phyloP scores from a whole-genome alignment of 2,797 vertebrate genomes.

The Helarctos malayanus region DNA sequence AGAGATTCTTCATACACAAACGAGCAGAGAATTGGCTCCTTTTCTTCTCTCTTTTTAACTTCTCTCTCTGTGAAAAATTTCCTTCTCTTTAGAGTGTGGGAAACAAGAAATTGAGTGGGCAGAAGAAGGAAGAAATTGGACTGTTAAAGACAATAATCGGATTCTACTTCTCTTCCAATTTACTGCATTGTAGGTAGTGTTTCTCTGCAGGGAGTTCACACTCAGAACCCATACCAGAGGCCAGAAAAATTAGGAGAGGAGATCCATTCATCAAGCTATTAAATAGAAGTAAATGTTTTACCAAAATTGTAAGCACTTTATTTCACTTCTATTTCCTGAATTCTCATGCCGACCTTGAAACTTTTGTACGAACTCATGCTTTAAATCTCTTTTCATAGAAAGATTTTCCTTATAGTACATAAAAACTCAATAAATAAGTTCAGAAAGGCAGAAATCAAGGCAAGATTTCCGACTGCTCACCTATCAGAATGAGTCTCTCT shows the following conservation, averaged over 20 bases:
- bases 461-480: conserved; percentile 12
- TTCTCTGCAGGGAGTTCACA: neutral
- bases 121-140: neutral
- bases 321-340: neutral
- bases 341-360: neutral
- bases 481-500: neutral
- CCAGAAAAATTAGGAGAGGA: neutral
- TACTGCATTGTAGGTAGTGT: neutral
- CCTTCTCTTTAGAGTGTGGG: neutral
- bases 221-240: neutral
- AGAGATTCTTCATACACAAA: neutral
- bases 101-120: neutral
- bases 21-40: neutral
- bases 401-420: conserved; percentile 32
- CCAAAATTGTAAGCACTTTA: neutral
- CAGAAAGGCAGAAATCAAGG: conserved; percentile 6
- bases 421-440: conserved; percentile 40
- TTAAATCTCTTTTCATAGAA: conserved; percentile 64
- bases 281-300: neutral
- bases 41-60: neutral
- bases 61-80: neutral
- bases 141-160: neutral
- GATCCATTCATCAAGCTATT: neutral
- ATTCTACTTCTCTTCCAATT: neutral
- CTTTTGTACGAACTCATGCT: neutral